These are phyloP conservation scores for Dryobota labecula DNA, from an alignment of 2,888 invertebrate species.

Conservation along the genomic window DNA sequence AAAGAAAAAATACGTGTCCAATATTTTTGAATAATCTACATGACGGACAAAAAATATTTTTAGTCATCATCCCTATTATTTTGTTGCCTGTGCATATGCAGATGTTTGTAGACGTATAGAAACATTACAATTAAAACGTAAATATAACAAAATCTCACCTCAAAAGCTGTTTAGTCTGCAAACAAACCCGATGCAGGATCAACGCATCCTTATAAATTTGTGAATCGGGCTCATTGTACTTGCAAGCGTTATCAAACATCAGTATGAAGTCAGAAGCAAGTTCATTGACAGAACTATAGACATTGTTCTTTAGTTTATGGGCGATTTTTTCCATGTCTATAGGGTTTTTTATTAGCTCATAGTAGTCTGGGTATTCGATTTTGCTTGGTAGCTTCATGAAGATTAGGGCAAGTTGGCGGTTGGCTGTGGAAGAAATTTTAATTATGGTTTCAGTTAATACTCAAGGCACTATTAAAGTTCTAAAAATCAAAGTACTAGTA, in stretches of 20 bases:
- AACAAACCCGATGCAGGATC: conserved; percentile 96
- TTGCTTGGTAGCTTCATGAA: conserved; percentile 99
- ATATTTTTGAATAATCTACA: too few species aligned
- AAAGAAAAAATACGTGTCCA: too few species aligned
- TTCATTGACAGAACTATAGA: conserved; percentile 96
- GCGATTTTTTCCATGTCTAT: conserved; percentile 99
- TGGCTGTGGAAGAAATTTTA: conserved; percentile 88
- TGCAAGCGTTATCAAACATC: conserved; percentile 99
- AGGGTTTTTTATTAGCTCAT: conserved; percentile 98
- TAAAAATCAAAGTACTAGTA: neutral
- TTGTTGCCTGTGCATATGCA: neutral
- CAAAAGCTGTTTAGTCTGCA: conserved; percentile 97
- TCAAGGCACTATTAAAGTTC: neutral
- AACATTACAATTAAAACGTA: neutral
- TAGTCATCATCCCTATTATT: too few species aligned
- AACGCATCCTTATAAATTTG: conserved; percentile 99
- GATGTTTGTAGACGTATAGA: neutral
- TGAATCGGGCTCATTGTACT: conserved; percentile 99
- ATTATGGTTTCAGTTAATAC: neutral
- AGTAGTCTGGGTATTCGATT: conserved; percentile 98
- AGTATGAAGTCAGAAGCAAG: conserved; percentile 96
- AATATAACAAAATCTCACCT: conserved; percentile 82
- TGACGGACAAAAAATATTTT: too few species aligned
- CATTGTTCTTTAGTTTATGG: conserved; percentile 94
- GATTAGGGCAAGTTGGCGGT: conserved; percentile 97